phyloP scores from a whole-genome alignment of 2,888 invertebrate genomes.

The Drosophila neutralis region DNA sequence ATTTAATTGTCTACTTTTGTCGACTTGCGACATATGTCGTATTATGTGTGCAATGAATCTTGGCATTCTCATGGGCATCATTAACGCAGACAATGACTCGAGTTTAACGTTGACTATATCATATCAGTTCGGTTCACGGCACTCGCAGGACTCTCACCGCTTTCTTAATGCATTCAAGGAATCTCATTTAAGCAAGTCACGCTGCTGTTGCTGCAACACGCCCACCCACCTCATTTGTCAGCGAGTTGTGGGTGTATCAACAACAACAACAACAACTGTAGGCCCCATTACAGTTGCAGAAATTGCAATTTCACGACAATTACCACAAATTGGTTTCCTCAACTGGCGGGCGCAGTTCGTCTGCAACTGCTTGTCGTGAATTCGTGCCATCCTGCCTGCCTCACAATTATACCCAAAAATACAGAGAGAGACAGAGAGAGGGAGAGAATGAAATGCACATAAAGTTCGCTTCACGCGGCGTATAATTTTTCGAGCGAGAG shows the following conservation, averaged over 20 bases:
- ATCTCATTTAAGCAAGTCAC: conserved; percentile 63
- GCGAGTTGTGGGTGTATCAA: conserved; percentile 16
- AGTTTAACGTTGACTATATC: conserved; percentile 41
- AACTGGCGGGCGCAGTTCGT: conserved; percentile 63
- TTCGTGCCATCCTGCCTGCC: conserved; percentile 36
- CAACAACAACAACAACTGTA: conserved; percentile 16
- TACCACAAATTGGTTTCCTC: conserved; percentile 81
- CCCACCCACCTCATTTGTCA: neutral
- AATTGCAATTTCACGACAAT: conserved; percentile 81
- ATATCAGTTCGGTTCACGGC: conserved; percentile 22
- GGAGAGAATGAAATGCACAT: conserved; percentile 61
- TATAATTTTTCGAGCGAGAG: conserved; percentile 61
- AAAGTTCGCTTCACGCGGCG: conserved; percentile 56
- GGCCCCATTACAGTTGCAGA: conserved; percentile 74
- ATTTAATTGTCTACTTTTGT: neutral
- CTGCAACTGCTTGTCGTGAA: conserved; percentile 37
- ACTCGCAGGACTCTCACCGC: conserved; percentile 11
- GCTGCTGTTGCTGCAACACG: conserved; percentile 7
- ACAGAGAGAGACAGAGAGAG: neutral
- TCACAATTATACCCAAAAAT: conserved; percentile 59
- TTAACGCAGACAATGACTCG: conserved; percentile 34
- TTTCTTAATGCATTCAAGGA: conserved; percentile 38
- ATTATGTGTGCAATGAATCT: conserved; percentile 17
- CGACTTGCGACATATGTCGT: neutral
- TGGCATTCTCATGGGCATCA: conserved; percentile 33